These are phyloP conservation scores for Gephyroberyx darwinii DNA, from an alignment of 2,797 vertebrate species.

Conservation along the genomic window DNA sequence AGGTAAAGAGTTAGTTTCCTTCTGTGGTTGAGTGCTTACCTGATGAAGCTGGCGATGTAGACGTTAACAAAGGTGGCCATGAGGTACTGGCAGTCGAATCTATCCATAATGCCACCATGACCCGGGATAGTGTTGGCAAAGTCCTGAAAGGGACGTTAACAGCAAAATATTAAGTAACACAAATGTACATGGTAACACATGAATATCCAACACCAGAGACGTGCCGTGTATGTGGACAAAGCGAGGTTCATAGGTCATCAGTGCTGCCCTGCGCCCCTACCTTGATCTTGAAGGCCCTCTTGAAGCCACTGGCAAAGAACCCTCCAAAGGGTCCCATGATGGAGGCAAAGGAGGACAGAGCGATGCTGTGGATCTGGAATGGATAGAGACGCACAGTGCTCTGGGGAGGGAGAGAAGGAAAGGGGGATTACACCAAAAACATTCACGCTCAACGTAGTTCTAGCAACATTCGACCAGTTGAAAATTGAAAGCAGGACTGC, in stretches of 20 bases:
- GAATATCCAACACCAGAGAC: no score
- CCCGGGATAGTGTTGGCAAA: constrained; percentile 99
- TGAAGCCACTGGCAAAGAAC: constrained; percentile 98
- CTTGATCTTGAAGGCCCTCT: constrained; percentile 99
- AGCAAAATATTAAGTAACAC: no score
- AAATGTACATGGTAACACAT: no score
- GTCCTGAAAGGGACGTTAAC: constrained; percentile 82
- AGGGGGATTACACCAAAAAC: neutral
- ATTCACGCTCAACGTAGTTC: neutral
- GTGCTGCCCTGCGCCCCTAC: constrained; percentile 67
- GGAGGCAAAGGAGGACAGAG: constrained; percentile 94
- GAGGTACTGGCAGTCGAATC: constrained; percentile 98
- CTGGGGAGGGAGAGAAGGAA: constrained; percentile 74
- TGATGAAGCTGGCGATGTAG: constrained; percentile 99
- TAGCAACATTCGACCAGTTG: neutral
- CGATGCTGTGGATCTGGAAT: constrained; percentile 99
- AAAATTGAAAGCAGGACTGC: neutral
- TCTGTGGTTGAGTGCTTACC: constrained; percentile 75
- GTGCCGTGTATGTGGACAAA: no score
- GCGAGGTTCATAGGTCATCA: no score
- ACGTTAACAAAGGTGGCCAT: constrained; percentile 99
- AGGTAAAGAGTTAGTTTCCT: neutral
- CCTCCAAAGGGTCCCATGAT: constrained; percentile 97
- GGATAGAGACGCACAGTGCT: constrained; percentile 92
- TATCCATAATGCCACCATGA: constrained; percentile 98